These are phyloP conservation scores for Zaprionus kolodkinae DNA, from an alignment of 1,140 invertebrate species.

Conservation along the genomic window DNA sequence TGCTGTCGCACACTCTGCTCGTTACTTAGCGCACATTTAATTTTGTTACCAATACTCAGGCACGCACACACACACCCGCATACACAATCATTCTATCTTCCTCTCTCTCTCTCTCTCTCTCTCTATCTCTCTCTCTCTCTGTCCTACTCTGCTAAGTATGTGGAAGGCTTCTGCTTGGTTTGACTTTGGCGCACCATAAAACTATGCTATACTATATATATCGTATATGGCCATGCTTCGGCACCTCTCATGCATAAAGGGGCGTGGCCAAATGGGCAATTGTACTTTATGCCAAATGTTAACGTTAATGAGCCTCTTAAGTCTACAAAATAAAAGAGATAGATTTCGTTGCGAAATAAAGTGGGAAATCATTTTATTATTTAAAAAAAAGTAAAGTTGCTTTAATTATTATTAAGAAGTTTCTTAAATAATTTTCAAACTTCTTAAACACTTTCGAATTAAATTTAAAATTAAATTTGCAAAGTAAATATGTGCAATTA, in stretches of 20 bases:
- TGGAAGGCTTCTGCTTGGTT: constrained; percentile 1
- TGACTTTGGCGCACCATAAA: constrained; percentile 61
- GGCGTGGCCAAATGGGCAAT: constrained; percentile 25
- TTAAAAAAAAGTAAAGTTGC: too few species aligned
- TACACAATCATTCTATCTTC: background rate
- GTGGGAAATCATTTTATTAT: background rate
- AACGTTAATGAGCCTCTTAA: constrained; percentile 37
- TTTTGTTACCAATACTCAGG: constrained; percentile 70
- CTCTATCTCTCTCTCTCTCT: background rate
- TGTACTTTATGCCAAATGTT: constrained; percentile 30
- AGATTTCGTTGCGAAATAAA: background rate
- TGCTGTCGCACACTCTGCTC: constrained; percentile 40
- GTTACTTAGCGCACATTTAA: constrained; percentile 81
- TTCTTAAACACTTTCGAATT: too few species aligned
- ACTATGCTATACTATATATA: constrained; percentile 55
- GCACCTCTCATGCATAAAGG: constrained; percentile 48
- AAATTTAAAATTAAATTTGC: background rate
- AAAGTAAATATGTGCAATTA: background rate
- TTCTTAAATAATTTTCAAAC: too few species aligned
- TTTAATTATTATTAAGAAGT: too few species aligned
- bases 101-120: background rate
- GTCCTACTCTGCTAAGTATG: constrained; percentile 1
- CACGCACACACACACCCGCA: constrained; percentile 37
- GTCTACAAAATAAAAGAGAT: background rate
- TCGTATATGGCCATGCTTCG: constrained; percentile 45